Conservation (phyloP, 2,113 vertebrate species). For the human (Homo sapiens) region DNA sequence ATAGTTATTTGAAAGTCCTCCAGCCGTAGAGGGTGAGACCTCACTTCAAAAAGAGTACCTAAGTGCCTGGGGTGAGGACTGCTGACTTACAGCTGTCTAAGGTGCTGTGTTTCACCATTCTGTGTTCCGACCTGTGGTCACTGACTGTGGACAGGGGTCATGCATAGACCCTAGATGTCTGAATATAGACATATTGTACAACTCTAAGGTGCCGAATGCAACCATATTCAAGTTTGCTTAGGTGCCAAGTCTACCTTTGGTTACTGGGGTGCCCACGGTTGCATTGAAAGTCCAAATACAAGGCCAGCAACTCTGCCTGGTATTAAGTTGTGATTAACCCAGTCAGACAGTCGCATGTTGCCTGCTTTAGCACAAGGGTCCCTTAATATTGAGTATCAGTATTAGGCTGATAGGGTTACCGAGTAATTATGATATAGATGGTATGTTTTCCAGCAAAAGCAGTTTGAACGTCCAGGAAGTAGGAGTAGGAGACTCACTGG, state of each 20-base stretch:
- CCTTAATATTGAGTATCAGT: not conserved
- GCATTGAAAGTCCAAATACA: not conserved
- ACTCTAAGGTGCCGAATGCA: not conserved
- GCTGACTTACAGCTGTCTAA: too few species aligned
- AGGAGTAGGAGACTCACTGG: not conserved
- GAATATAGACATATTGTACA: rapidly evolving
- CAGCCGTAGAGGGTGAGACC: not conserved
- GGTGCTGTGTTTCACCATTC: not conserved
- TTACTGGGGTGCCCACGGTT: not conserved
- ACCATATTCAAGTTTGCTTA: not conserved
- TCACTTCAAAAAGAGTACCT: not conserved
- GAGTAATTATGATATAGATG: not conserved
- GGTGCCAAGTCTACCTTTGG: not conserved
- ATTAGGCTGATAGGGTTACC: not conserved
- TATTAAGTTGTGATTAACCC: not conserved
- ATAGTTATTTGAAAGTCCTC: not conserved
- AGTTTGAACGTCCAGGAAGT: not conserved
- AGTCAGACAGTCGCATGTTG: not conserved
- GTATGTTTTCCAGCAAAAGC: not conserved
- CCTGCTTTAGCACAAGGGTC: not conserved
- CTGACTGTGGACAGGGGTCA: not conserved
- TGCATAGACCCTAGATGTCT: not conserved
- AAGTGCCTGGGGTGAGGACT: rapidly evolving
- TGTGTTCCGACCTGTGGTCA: too few species aligned
- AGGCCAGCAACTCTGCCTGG: not conserved